Evolutionary conservation across 2,888 invertebrate genomes (phyloP).

Genomic region (Panopea generosa): DNA sequence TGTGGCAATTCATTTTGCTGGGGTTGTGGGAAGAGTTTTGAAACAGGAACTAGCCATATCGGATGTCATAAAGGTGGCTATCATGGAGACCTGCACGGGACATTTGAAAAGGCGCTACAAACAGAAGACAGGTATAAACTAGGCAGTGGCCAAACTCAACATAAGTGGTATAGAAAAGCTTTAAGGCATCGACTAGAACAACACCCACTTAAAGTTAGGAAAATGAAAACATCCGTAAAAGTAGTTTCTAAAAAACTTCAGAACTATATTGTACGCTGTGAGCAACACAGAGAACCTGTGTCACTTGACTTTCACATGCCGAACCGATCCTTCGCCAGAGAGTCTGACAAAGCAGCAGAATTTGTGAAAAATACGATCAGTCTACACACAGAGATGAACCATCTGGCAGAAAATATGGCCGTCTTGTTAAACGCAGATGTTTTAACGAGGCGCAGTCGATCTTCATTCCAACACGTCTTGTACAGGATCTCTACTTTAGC

Average conservation of each 20-base stretch:
- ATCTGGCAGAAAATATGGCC: conserved; percentile 63
- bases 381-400: conserved; percentile 60
- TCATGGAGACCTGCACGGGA: too few relatives aligned
- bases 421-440: conserved; percentile 43
- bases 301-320: neutral
- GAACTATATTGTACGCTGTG: conserved; percentile 17
- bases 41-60: neutral
- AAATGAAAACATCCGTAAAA: conserved; percentile 36
- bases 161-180: conserved; percentile 52
- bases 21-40: conserved; percentile 63
- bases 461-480: conserved; percentile 15
- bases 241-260: conserved; percentile 30
- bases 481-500: conserved; percentile 26
- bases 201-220: conserved; percentile 22
- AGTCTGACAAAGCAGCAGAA: conserved; percentile 29
- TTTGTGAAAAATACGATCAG: conserved; percentile 53
- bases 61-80: conserved; percentile 6
- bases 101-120: conserved; percentile 7
- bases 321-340: conserved; percentile 9
- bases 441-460: conserved; percentile 4
- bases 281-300: too few relatives aligned
- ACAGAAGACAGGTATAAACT: conserved; percentile 7
- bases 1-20: conserved; percentile 70
- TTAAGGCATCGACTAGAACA: conserved; percentile 47
- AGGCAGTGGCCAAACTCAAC: neutral